phyloP scores from a whole-genome alignment of 2,113 vertebrate genomes.

The Oenanthe oenanthe region DNA sequence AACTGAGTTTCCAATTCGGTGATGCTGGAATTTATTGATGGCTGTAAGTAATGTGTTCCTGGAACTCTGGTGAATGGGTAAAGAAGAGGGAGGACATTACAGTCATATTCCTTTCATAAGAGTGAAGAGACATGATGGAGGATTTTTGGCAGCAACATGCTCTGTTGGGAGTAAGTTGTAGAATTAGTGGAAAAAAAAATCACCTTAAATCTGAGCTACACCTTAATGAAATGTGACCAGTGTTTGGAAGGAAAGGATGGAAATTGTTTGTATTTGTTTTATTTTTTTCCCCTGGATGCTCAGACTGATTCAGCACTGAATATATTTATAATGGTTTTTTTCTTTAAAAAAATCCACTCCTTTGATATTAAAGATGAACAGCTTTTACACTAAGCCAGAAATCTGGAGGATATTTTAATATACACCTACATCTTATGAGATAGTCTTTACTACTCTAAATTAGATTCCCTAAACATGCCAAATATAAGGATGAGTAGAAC shows the following conservation, averaged over 20 bases:
- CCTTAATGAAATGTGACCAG: not conserved
- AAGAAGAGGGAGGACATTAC: not conserved
- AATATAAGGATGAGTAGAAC: slow-evolving; percentile 9
- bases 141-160: not conserved
- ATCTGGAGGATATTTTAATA: slow-evolving; percentile 39
- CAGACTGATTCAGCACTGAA: slow-evolving; percentile 25
- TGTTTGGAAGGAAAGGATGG: not conserved
- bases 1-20: not conserved
- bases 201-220: not conserved
- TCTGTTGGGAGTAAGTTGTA: not conserved
- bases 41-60: not conserved
- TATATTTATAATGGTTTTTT: not conserved
- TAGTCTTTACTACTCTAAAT: slow-evolving; percentile 42
- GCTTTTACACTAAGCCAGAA: slow-evolving; percentile 8
- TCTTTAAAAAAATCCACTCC: not conserved
- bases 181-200: not conserved
- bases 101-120: not conserved
- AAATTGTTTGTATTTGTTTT: not conserved
- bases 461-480: slow-evolving; percentile 14
- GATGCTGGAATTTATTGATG: not conserved
- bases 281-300: not conserved
- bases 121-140: not conserved
- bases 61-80: not conserved
- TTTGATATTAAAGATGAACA: slow-evolving; percentile 2
- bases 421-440: slow-evolving; percentile 31